phyloP scores from a whole-genome alignment of 2,797 vertebrate genomes.

The Trichosurus vulpecula region DNA sequence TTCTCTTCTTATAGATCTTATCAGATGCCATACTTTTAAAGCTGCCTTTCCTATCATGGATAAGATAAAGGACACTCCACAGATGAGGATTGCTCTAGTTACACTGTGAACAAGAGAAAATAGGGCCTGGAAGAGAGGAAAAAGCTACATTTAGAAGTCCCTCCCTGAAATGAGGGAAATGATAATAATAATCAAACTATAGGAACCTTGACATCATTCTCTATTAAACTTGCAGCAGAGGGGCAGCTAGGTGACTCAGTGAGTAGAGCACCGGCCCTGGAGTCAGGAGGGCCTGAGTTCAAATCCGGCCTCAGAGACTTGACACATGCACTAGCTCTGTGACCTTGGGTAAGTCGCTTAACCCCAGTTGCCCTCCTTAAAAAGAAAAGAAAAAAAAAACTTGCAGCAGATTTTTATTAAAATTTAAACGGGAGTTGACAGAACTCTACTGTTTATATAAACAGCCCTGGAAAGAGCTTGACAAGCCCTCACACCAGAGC shows the following conservation, averaged over 20 bases:
- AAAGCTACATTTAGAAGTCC: neutral
- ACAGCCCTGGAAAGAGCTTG: no score
- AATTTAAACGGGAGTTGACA: neutral
- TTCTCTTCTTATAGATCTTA: neutral
- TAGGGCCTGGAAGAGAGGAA: neutral
- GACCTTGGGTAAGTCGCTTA: no score
- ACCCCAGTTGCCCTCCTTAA: no score
- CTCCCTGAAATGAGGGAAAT: neutral
- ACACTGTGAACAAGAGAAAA: neutral
- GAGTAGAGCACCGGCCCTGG: no score
- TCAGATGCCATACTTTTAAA: neutral
- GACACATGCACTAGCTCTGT: no score
- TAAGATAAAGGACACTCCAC: neutral
- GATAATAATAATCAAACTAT: neutral
- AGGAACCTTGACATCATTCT: neutral
- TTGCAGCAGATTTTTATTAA: neutral
- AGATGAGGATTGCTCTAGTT: neutral
- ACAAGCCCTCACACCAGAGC: no score
- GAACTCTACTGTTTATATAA: neutral
- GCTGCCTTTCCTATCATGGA: neutral
- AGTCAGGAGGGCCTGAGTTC: no score
- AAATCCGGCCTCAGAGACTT: no score
- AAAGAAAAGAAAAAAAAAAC: no score
- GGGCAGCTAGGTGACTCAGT: no score
- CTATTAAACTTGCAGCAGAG: no score